Evolutionary conservation across 2,113 vertebrate genomes (phyloP), one percentile per base, ranked within the genome.

Genomic region (Peromyscus californicus): DNA sequence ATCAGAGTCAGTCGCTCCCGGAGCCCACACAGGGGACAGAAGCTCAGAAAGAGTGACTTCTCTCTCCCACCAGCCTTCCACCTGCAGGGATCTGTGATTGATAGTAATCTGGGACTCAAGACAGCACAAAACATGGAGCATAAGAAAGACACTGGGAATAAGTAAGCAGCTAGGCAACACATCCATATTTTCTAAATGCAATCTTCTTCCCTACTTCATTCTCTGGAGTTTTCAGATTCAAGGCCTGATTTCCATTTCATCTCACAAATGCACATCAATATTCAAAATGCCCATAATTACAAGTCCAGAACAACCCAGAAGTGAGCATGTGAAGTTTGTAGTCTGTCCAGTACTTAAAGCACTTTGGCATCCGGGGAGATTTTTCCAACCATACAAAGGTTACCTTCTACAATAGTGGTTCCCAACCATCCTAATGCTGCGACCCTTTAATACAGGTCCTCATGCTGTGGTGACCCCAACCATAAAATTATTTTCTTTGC

Each of bases 211-310:
- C 65, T 72, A 89, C 45, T 12, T 79, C 42, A 54, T 70, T 87
- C 67, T 26, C 51, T 79, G 42, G 17, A 39, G 31, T 92, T 89
- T 45, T 94, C 65, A 83, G 91, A 94, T 65, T 79, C 39, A 91
- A 78, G 7, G 12, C 57, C 65, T 78, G 12, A 29, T 59, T 42
- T 89, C 2, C 22, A 42, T 80, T 24, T 65, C 36, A 36, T 26
- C 72, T 33, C 16, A 67, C n/a, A 92, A 82, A 82, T 3, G 45
- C 9, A 67, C 24, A 63, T 10, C 21, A 26, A 80, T 45, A 93
- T 7, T 31, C 31, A 63, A n/a, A 80, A 8, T 31, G 36, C 12
- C 33, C 76, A 70, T 33, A 89, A 48, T 39, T 51, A 39, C 33
- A 85, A 88, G 3, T 63, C 31, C 42, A 88, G n/a, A 89, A 78